Conservation (phyloP, 2,113 vertebrate species). For the Paratilapia polleni region DNA sequence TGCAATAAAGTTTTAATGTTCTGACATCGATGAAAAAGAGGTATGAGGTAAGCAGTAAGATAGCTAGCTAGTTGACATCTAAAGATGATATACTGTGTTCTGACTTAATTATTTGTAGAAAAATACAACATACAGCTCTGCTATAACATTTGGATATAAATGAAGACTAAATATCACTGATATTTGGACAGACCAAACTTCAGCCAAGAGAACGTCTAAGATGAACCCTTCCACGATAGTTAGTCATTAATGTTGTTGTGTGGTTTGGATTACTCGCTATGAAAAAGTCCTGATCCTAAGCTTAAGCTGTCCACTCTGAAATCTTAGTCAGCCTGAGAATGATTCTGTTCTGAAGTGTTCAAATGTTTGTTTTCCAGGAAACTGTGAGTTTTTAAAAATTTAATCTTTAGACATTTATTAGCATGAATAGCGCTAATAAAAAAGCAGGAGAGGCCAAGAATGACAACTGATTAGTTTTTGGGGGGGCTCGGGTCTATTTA, state of each 20-base stretch:
- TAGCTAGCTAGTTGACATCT: fast-evolving
- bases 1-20: not conserved
- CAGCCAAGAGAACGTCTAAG: not conserved
- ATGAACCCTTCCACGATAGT: not conserved
- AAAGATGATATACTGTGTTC: not conserved
- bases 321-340: not conserved
- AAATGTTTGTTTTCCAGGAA: not conserved
- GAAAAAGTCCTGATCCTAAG: not conserved
- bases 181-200: not conserved
- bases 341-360: not conserved
- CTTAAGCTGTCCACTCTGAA: fast-evolving
- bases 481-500: too few relatives aligned
- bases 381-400: not conserved
- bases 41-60: fast-evolving
- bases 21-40: not conserved
- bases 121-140: not conserved
- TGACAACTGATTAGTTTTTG: not conserved
- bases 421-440: not conserved
- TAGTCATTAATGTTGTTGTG: not conserved
- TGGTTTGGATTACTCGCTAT: not conserved
- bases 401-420: too few relatives aligned
- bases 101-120: not conserved
- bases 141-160: not conserved
- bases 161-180: not conserved
- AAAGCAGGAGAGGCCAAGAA: not conserved